phyloP scores from a whole-genome alignment of 2,888 invertebrate species.

The Plagodis dolabraria region DNA sequence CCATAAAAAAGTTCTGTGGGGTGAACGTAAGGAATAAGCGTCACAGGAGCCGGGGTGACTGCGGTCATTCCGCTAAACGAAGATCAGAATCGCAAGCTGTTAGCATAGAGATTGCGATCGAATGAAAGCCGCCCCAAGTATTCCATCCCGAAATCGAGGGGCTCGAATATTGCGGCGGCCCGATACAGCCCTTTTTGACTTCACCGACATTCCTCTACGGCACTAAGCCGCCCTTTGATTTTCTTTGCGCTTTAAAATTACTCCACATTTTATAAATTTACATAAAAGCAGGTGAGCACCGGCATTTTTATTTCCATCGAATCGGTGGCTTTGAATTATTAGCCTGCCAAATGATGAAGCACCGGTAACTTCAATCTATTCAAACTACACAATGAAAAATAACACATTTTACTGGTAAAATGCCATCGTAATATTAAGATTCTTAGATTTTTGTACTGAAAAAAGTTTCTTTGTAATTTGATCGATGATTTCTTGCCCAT shows the following conservation, averaged over 20 bases:
- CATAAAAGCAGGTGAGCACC: slow-evolving; percentile 41
- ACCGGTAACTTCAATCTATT: slow-evolving; percentile 49
- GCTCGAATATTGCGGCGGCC: slow-evolving; percentile 76
- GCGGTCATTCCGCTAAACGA: slow-evolving; percentile 85
- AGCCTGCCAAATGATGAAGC: slow-evolving; percentile 48
- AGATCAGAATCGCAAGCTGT: slow-evolving; percentile 85
- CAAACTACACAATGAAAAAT: slow-evolving; percentile 53
- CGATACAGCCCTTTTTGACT: slow-evolving; percentile 75
- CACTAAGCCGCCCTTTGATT: slow-evolving; percentile 73
- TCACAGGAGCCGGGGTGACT: slow-evolving; percentile 77
- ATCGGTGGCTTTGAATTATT: slow-evolving; percentile 48
- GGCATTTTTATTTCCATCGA: slow-evolving; percentile 42
- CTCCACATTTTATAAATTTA: slow-evolving; percentile 58
- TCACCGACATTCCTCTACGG: slow-evolving; percentile 68
- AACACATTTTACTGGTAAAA: slow-evolving; percentile 61
- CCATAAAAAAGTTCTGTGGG: slow-evolving; percentile 79
- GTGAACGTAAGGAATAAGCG: slow-evolving; percentile 82
- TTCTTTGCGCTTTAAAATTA: slow-evolving; percentile 63
- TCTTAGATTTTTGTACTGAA: slow-evolving; percentile 74
- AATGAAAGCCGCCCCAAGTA: slow-evolving; percentile 80
- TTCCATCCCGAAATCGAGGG: slow-evolving; percentile 80
- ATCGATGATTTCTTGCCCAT: slow-evolving; percentile 82
- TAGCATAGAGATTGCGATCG: slow-evolving; percentile 85
- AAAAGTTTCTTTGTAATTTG: slow-evolving; percentile 79
- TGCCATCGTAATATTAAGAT: slow-evolving; percentile 61